phyloP scores from a whole-genome alignment of 2,797 vertebrate genomes.

The Numenius phaeopus region DNA sequence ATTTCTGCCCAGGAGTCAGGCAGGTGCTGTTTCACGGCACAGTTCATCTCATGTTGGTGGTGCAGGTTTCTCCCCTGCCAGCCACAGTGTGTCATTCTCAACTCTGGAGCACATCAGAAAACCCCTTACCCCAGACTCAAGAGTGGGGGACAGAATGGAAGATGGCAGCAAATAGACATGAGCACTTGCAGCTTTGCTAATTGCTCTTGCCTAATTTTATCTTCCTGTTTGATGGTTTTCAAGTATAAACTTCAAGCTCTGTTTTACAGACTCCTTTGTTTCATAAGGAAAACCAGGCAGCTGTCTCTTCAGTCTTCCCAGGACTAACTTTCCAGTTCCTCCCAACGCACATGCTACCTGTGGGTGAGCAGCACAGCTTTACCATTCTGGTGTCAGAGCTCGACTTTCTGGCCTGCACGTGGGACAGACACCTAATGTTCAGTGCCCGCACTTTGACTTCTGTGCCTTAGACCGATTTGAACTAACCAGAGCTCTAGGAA shows the following conservation, averaged over 20 bases:
- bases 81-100: background rate
- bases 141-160: background rate
- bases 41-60: fast-evolving
- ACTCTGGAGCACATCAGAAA: background rate
- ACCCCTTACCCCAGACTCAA: background rate
- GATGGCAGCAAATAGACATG: background rate
- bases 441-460: background rate
- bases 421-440: background rate
- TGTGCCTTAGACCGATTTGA: background rate
- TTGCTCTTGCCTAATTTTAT: background rate
- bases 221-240: background rate
- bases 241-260: background rate
- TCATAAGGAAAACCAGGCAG: background rate
- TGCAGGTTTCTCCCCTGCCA: background rate
- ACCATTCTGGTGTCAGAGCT: background rate
- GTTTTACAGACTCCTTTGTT: background rate
- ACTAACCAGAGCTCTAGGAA: background rate
- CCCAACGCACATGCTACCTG: background rate
- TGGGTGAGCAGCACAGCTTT: background rate
- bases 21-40: fast-evolving
- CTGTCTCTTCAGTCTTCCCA: background rate
- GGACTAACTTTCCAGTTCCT: background rate
- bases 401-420: background rate
- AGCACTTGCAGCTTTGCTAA: background rate
- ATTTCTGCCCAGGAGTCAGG: background rate